Base-by-base conservation (phyloP, 2,797 vertebrate genomes). In the Liparis tanakae region DNA sequence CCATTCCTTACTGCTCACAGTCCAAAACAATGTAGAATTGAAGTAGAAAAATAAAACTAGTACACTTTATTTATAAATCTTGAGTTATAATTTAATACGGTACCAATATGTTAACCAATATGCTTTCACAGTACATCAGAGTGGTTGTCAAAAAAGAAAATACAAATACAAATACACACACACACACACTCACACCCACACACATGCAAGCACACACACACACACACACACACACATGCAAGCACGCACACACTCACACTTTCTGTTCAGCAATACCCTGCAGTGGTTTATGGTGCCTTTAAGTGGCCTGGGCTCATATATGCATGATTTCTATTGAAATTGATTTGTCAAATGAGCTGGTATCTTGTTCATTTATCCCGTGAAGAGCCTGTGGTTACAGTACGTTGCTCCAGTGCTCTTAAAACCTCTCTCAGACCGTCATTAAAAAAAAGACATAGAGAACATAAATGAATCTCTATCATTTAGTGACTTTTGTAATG, bases 51-150 rank as follows among this genome's bases (percentile, higher is more conserved):
- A 89, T 86, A 90, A 90, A 88, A 80, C 85, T 91, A 91, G 87
- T 85, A 88, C 88, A 81, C 79, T 92, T 93, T 91, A 95, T 96
- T 96, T 96, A 96, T 94, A 96, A 96, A 96, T 96, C 95, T 96
- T 95, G 95, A 96, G 95, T 97, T 96, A 97, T 96, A 96, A 97
- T 96, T 96, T 96, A 96, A 97, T 96, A 96, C 91, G 94, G 95
- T 90, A 90, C 87, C 81, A 90, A 88, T 85, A 88, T 88, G 86
- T 87, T 96, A 96, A 96, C 95, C 95, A 92, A 95, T 96, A 91
- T 87, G 85, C 81, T 87, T 91, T 92, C 91, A 92, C 91, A 93
- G 95, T 96, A 96, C 96, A 96, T 95, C 94, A 96, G 90, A 95
- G 96, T 95, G 94, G 92, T 95, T 96, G 94, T 96, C 95, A 83